phyloP scores from a whole-genome alignment of 2,888 invertebrate species.

The Heteromyza rotundicornis region DNA sequence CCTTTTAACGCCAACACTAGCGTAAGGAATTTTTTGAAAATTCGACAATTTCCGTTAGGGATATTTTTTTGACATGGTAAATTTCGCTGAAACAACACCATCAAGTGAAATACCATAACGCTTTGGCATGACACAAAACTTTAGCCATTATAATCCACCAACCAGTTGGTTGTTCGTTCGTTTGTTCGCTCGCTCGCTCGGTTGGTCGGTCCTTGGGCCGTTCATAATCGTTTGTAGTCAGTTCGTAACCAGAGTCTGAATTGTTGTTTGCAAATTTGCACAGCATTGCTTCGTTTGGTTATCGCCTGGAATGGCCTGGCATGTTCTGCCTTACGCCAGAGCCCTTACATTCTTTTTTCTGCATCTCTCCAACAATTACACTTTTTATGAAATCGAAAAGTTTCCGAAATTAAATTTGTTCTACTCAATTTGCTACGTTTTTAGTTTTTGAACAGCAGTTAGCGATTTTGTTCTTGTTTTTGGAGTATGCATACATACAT shows the following conservation, averaged over 20 bases:
- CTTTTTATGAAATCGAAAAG: neutral
- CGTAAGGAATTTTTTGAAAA: neutral
- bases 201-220: neutral
- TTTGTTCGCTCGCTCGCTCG: neutral
- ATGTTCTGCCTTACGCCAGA: too few species aligned
- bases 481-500: too few species aligned
- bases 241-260: neutral
- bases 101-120: neutral
- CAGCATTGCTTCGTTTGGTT: neutral
- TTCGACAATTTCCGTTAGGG: neutral
- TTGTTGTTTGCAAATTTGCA: neutral
- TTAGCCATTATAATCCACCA: constrained; percentile 48
- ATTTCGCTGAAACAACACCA: neutral
- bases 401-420: constrained; percentile 1
- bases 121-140: constrained; percentile 26
- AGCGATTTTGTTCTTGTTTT: neutral
- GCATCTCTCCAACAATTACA: too few species aligned
- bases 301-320: too few species aligned
- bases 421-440: constrained; percentile 1
- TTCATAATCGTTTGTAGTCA: neutral
- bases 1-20: neutral
- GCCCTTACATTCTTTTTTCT: too few species aligned
- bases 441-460: neutral
- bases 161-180: constrained; percentile 41
- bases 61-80: neutral